Percentiles rank a stretch among this genome's conserved stretches.
Conservation (phyloP, 2,797 vertebrate genomes). For the Cichlasoma orientale region DNA sequence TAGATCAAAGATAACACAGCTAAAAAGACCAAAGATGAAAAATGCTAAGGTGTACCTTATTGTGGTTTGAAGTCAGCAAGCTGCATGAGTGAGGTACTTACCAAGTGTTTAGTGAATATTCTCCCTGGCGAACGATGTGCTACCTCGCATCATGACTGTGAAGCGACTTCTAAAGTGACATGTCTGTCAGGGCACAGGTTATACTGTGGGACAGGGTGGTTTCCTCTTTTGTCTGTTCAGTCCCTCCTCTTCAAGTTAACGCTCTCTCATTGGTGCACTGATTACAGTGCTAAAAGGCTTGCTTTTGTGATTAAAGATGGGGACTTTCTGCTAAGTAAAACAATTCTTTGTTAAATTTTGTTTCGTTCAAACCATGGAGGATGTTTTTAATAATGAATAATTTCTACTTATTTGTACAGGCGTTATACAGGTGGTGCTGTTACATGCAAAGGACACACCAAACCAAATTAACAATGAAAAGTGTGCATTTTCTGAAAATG, state of each 20-base stretch:
- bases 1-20: constrained; percentile 33
- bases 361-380: not conserved
- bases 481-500: not conserved
- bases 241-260: constrained; percentile 71
- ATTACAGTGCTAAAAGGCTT: constrained; percentile 29
- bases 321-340: not conserved
- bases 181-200: constrained; percentile 61
- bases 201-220: constrained; percentile 70
- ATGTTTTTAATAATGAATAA: not conserved
- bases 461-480: not conserved
- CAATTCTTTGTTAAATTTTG: not conserved
- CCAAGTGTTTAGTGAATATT: constrained; percentile 61
- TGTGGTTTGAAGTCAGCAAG: constrained; percentile 48
- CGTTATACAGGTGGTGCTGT: not conserved
- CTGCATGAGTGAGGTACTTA: constrained; percentile 63
- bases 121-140: constrained; percentile 52
- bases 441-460: not conserved
- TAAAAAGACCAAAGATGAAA: constrained; percentile 17
- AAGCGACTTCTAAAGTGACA: constrained; percentile 64
- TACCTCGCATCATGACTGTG: constrained; percentile 60
- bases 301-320: constrained; percentile 8
- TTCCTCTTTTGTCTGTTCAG: constrained; percentile 67
- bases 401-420: not conserved
- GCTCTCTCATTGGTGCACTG: constrained; percentile 62
- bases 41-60: constrained; percentile 6